Conservation (phyloP, 2,888 invertebrate genomes). For the Heterodera filipjevi region DNA sequence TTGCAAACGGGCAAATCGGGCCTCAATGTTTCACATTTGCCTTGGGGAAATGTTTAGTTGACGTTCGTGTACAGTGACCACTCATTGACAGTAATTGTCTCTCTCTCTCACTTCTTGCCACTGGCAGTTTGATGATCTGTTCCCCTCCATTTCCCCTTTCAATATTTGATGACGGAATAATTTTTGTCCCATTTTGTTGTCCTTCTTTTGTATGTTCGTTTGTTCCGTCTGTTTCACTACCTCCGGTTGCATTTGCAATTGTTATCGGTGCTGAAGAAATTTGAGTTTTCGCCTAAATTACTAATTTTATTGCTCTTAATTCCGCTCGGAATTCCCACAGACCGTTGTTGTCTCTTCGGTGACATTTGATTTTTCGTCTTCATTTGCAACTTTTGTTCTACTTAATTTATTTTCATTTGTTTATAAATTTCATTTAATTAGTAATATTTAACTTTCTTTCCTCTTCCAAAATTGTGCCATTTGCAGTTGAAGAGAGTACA, state of each 20-base stretch:
- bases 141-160: neutral
- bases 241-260: neutral
- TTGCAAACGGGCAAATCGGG: slow-evolving; percentile 45
- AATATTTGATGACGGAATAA: neutral
- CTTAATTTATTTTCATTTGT: neutral
- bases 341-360: slow-evolving; percentile 12
- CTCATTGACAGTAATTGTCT: neutral
- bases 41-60: neutral
- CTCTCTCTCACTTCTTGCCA: slow-evolving; percentile 8
- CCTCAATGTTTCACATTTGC: slow-evolving; percentile 41
- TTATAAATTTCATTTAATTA: too few relatives aligned
- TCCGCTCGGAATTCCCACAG: neutral
- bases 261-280: neutral
- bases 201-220: neutral
- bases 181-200: neutral
- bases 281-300: neutral
- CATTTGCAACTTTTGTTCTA: neutral
- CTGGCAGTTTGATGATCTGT: neutral
- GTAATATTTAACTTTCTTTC: neutral
- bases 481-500: neutral
- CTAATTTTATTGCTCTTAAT: neutral
- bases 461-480: neutral
- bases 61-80: neutral
- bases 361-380: neutral
- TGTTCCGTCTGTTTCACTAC: too few relatives aligned